A percentile compares a stretch with the other conserved stretches of the same genome.
phyloP scores from a whole-genome alignment of 2,888 invertebrate genomes.

The Drosophila antonietae region DNA sequence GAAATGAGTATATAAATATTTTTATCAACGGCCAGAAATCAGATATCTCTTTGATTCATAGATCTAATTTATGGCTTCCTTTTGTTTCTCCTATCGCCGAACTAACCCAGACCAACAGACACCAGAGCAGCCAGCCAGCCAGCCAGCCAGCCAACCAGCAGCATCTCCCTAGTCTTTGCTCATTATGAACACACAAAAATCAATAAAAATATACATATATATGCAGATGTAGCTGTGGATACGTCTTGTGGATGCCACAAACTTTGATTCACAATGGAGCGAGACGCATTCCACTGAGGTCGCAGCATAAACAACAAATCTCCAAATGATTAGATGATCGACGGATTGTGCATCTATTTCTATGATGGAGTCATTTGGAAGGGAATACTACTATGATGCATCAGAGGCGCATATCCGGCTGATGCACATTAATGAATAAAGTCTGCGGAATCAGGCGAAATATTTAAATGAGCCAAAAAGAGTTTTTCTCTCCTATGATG shows the following conservation, averaged over 20 bases:
- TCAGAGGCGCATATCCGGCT: slow-evolving; percentile 4
- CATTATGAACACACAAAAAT: slow-evolving; percentile 81
- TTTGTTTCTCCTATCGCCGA: slow-evolving; percentile 56
- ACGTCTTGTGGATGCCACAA: slow-evolving; percentile 62
- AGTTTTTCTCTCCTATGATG: slow-evolving; percentile 45
- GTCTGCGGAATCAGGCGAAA: slow-evolving; percentile 1
- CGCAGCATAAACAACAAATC: slow-evolving; percentile 46
- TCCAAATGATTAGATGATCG: slow-evolving; percentile 54
- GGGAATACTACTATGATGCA: slow-evolving; percentile 16
- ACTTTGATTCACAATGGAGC: slow-evolving; percentile 41
- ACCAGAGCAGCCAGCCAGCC: slow-evolving; percentile 42
- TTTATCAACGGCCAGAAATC: slow-evolving; percentile 82
- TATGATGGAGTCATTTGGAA: slow-evolving; percentile 67
- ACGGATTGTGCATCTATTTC: slow-evolving; percentile 33
- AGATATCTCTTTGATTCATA: slow-evolving; percentile 83
- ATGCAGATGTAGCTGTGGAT: slow-evolving; percentile 38
- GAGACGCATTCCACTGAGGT: slow-evolving; percentile 56
- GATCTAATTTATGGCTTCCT: slow-evolving; percentile 84
- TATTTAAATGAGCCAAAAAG: slow-evolving; percentile 60
- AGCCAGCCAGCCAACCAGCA: background rate
- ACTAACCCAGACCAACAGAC: slow-evolving; percentile 68
- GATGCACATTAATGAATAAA: slow-evolving; percentile 22
- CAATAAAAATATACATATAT: slow-evolving; percentile 78
- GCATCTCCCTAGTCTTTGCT: slow-evolving; percentile 33
- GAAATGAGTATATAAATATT: slow-evolving; percentile 80